Percentiles rank a stretch among this genome's conserved stretches.
These are phyloP conservation scores for Notolepis coatsorum DNA, from an alignment of 2,797 vertebrate species.

Conservation along the genomic window DNA sequence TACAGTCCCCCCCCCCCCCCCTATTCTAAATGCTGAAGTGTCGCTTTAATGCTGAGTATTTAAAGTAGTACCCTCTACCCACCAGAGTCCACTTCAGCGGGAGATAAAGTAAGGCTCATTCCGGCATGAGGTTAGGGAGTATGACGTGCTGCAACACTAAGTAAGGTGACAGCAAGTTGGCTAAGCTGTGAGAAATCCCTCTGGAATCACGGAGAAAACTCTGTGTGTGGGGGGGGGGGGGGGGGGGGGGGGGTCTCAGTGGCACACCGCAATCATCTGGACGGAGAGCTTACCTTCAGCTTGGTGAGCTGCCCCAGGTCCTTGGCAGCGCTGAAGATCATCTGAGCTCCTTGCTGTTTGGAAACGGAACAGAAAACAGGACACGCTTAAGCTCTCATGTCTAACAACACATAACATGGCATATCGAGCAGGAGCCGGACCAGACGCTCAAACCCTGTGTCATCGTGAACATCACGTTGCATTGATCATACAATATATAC, in stretches of 20 bases:
- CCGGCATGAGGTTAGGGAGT: no score
- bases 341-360: conserved; percentile 91
- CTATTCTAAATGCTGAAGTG: no score
- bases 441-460: no score
- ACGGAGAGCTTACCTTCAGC: conserved; percentile 90
- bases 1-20: no score
- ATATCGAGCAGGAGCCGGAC: no score
- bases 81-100: no score
- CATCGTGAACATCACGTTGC: no score
- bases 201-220: not conserved
- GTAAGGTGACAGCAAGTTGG: conserved; percentile 11
- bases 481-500: no score
- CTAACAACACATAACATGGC: not conserved
- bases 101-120: no score
- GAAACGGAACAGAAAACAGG: conserved; percentile 4
- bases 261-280: not conserved
- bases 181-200: conserved; percentile 13
- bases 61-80: no score
- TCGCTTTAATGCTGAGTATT: no score
- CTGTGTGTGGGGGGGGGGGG: not conserved
- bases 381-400: not conserved
- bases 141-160: no score
- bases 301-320: conserved; percentile 97
- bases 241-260: not conserved
- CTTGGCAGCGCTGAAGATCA: conserved; percentile 98